phyloP scores from a whole-genome alignment of 2,888 invertebrate genomes.

The Bimastos eiseni region DNA sequence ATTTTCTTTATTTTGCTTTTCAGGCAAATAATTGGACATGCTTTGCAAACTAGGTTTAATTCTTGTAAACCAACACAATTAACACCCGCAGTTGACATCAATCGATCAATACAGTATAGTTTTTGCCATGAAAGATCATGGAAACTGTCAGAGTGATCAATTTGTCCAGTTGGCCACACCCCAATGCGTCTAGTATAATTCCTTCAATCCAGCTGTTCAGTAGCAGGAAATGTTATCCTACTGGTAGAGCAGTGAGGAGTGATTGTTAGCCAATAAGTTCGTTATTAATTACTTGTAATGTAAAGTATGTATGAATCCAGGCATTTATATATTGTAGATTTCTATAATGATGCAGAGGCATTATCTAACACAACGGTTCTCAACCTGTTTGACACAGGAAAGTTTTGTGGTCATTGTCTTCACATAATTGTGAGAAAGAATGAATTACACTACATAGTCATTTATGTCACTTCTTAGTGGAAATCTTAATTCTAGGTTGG shows the following conservation, averaged over 20 bases:
- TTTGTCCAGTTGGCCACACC: too few relatives aligned
- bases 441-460: neutral
- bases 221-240: neutral
- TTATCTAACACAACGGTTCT: too few relatives aligned
- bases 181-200: neutral
- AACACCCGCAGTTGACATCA: constrained; percentile 17
- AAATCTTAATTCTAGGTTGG: constrained; percentile 63
- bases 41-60: neutral
- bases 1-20: constrained; percentile 23
- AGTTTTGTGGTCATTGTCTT: too few relatives aligned
- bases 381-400: too few relatives aligned
- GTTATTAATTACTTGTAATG: neutral
- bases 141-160: too few relatives aligned
- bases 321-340: too few relatives aligned
- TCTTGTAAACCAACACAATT: neutral
- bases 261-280: neutral
- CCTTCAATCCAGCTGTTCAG: neutral
- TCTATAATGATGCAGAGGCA: too few relatives aligned
- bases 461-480: neutral
- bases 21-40: too few relatives aligned
- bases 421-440: too few relatives aligned
- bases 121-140: too few relatives aligned
- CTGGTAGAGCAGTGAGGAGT: neutral
- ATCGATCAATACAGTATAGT: too few relatives aligned
- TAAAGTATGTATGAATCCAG: neutral